Conservation (phyloP, 2,113 vertebrate genomes). For the Engraulis encrasicolus region DNA sequence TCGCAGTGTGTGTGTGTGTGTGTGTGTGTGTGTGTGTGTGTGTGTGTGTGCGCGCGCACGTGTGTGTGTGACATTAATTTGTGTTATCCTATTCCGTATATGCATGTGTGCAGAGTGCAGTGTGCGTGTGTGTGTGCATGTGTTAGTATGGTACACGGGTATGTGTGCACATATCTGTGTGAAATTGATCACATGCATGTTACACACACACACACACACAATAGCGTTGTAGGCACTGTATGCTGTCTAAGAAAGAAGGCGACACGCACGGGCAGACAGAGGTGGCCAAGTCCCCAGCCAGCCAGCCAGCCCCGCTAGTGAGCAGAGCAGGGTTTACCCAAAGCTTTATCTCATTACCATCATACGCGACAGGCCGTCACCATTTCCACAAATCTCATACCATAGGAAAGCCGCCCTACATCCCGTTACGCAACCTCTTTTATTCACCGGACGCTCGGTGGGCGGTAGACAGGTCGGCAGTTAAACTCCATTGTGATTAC, state of each 20-base stretch:
- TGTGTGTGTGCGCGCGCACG: neutral
- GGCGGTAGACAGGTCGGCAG: neutral
- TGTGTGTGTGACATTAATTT: no score
- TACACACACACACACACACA: no score
- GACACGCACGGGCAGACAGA: neutral
- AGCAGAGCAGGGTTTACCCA: constrained; percentile 5
- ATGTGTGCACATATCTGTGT: neutral
- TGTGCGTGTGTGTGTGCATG: neutral
- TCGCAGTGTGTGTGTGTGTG: neutral
- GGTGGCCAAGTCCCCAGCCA: neutral
- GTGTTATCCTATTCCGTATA: no score
- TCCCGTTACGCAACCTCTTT: neutral
- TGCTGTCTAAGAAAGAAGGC: no score
- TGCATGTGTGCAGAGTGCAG: neutral
- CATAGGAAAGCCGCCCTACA: neutral
- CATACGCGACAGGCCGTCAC: neutral
- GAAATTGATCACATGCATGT: no score
- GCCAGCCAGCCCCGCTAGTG: no score
- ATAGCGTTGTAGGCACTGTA: neutral
- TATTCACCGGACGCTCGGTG: neutral
- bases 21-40: neutral
- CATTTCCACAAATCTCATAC: constrained; percentile 5
- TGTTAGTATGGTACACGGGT: neutral
- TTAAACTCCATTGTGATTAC: neutral
- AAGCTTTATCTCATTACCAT: constrained; percentile 18